phyloP scores from a whole-genome alignment of 2,113 vertebrate genomes.

The Syngnathus typhle region DNA sequence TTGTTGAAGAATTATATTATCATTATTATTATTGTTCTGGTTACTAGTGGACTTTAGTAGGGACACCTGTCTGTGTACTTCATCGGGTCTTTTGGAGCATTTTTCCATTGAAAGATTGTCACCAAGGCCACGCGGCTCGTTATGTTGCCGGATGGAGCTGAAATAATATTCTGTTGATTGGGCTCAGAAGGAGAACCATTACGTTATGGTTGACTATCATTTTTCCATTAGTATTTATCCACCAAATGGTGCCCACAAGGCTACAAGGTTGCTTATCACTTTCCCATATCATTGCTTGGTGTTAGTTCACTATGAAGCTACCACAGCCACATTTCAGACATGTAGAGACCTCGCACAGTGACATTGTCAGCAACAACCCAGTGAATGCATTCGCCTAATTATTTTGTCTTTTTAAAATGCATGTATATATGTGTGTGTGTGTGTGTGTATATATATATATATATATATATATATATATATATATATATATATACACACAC shows the following conservation, averaged over 20 bases:
- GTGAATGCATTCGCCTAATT: slow-evolving; percentile 49
- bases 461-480: too few relatives aligned
- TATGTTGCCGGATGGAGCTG: neutral
- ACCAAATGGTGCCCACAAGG: slow-evolving; percentile 6
- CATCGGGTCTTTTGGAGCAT: slow-evolving; percentile 39
- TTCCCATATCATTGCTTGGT: neutral
- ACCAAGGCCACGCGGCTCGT: neutral
- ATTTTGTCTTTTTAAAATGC: slow-evolving; percentile 28
- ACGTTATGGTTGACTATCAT: neutral
- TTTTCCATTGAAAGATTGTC: slow-evolving; percentile 36
- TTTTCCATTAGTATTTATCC: neutral
- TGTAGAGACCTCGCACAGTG: neutral
- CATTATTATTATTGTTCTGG: slow-evolving; percentile 43
- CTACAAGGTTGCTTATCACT: neutral
- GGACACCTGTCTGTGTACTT: slow-evolving; percentile 57
- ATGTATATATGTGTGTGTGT: slow-evolving; percentile 45
- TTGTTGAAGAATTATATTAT: slow-evolving; percentile 28
- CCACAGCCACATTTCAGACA: slow-evolving; percentile 24
- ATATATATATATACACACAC: too few relatives aligned
- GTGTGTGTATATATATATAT: too few relatives aligned
- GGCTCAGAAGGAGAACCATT: neutral
- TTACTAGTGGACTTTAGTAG: slow-evolving; percentile 60
- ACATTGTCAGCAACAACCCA: slow-evolving; percentile 56
- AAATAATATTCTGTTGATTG: slow-evolving; percentile 3
- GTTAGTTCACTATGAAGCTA: neutral